Base-by-base conservation (phyloP, 2,113 vertebrate genomes). In the Phalacrocorax pelagicus region DNA sequence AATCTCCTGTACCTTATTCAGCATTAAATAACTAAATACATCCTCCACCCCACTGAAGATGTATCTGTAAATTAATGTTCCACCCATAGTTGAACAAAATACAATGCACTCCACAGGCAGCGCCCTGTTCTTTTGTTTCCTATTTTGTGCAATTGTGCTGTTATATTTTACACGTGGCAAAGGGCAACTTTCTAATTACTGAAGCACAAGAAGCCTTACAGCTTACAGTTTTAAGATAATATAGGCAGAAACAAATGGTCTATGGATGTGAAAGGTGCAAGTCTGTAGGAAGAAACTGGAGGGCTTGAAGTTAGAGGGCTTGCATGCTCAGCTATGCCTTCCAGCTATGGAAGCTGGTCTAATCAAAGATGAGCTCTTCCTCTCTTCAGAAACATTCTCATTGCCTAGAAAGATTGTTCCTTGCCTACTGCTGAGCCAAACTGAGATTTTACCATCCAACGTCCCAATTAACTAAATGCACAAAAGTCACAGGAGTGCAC, bases 121-220 rank as follows among this genome's bases (percentile, higher is more conserved):
- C 13, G 16, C 15, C 51, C 61, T 23, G 16, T 4, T 77, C 6
- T 66, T 78, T 81, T 32, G 22, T 49, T 79, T 92, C 49, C 59
- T 32, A 54, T 4, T 69, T 47, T 75, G 14, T 46, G 73, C 29
- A 46, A 77, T 11, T 69, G 15, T 6, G 12, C 18, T 71, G 19
- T 54, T 32, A 7, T 23, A 86, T 38, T 40, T 69, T 36, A 86
- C 5, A 2, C 12, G 4, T 6, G 30, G 40, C 69, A 87, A 75
- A 81, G 24, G 36, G 30, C 38, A 94, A 38, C 32, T 26, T 59
- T 14, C 65, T 19, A 30, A 58, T 14, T 51, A 32, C 29, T 34
- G 8, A 38, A 42, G 54, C 1, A 1, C 1, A 9, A 54, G 44
- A 59, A 92, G 10, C 11, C 29, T 81, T 49, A 3, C 3, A 9